Evolutionary conservation across 2,113 vertebrate genomes (phyloP).

Genomic region (Bothrops jararaca): DNA sequence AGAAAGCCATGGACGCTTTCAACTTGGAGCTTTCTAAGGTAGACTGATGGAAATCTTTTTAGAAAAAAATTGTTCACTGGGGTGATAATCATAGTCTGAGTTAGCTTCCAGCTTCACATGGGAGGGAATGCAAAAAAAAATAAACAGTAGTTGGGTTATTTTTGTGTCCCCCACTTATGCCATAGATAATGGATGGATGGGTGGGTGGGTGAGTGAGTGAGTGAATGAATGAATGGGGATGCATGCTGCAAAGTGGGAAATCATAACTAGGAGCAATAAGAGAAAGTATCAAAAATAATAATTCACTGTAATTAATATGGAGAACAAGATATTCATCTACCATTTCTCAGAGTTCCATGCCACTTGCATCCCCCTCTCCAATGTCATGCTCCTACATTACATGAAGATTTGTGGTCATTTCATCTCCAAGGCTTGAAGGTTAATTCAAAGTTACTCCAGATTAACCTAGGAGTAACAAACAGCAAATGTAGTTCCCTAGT

Average conservation of each 20-base stretch:
- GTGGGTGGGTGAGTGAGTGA: neutral
- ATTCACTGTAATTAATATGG: neutral
- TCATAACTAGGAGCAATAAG: neutral
- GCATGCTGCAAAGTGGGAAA: neutral
- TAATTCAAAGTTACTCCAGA: neutral
- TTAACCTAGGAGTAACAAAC: neutral
- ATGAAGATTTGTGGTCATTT: neutral
- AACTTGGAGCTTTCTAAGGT: neutral
- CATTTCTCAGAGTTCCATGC: neutral
- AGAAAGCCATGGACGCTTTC: neutral
- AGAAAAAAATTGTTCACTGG: neutral
- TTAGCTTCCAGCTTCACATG: neutral
- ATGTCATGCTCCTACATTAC: neutral
- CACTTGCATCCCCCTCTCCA: neutral
- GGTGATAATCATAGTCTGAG: neutral
- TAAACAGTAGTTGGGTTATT: neutral
- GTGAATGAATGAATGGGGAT: neutral
- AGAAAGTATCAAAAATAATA: neutral
- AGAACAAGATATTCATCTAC: neutral
- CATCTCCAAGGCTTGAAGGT: neutral
- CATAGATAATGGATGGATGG: neutral
- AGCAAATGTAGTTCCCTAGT: neutral
- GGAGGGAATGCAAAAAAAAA: no score
- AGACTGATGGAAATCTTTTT: neutral
- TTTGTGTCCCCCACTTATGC: neutral